Conservation (phyloP, 2,888 invertebrate genomes). For the Pristionchus japonicus region DNA sequence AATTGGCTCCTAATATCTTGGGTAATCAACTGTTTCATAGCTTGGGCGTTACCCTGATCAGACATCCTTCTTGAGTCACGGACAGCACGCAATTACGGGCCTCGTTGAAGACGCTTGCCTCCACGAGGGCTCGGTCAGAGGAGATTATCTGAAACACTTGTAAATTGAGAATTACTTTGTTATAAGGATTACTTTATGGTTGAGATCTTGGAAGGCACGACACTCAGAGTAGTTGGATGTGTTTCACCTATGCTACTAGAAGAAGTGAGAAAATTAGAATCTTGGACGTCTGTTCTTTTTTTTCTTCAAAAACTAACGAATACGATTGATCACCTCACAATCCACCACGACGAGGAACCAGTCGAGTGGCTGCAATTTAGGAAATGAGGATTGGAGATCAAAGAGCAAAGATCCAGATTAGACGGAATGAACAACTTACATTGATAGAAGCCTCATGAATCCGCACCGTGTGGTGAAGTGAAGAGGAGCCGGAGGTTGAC, state of each 20-base stretch:
- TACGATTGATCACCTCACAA: neutral
- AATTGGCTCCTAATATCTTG: too few species aligned
- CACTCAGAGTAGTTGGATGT: too few species aligned
- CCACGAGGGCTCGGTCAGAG: neutral
- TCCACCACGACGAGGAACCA: neutral
- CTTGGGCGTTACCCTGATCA: neutral
- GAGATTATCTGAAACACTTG: neutral
- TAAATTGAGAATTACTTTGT: too few species aligned
- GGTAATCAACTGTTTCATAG: neutral
- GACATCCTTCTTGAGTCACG: neutral
- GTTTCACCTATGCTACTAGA: too few species aligned
- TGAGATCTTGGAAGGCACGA: too few species aligned
- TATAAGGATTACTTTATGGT: too few species aligned
- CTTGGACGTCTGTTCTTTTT: neutral
- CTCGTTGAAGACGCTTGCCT: neutral
- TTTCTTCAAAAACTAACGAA: too few species aligned
- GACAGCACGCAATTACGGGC: neutral
- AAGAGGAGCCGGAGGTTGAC: neutral
- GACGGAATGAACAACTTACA: neutral
- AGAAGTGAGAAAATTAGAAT: neutral
- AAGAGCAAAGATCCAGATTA: neutral
- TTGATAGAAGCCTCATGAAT: neutral
- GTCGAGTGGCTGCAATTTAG: neutral
- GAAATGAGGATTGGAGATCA: neutral
- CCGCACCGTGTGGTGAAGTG: neutral